Percentiles rank a stretch among this genome's conserved stretches.
These are phyloP conservation scores for Tetrax tetrax DNA, from an alignment of 2,113 vertebrate genomes.

Conservation along the genomic window DNA sequence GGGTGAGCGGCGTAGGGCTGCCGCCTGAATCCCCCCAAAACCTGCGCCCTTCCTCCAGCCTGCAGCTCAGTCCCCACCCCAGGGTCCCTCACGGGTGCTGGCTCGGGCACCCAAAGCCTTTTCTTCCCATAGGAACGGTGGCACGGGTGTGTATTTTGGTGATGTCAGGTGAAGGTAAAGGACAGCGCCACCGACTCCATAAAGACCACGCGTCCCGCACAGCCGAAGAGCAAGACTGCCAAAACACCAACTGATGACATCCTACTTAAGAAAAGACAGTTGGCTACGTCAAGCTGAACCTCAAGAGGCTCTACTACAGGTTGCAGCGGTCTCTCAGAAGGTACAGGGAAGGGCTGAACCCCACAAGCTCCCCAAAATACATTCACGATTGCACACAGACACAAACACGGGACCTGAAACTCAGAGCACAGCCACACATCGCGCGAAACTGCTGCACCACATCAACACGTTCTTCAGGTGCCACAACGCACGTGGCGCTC, in stretches of 20 bases:
- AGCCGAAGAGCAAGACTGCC: background rate
- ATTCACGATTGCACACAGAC: background rate
- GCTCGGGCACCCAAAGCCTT: background rate
- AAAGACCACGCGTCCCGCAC: fast-evolving
- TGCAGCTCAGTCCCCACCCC: background rate
- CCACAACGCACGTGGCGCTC: fast-evolving
- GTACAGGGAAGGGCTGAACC: background rate
- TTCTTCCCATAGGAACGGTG: background rate
- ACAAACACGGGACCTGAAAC: background rate
- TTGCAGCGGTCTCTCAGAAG: background rate
- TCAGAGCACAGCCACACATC: background rate
- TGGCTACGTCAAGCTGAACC: background rate
- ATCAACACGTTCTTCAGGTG: background rate
- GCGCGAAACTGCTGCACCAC: fast-evolving
- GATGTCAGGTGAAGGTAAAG: background rate
- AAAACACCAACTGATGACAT: background rate
- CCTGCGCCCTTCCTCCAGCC: background rate
- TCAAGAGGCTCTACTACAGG: background rate
- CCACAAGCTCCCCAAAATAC: background rate
- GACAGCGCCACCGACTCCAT: background rate
- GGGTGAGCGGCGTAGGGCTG: background rate
- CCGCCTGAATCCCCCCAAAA: background rate
- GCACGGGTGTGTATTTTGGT: background rate
- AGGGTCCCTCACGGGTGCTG: background rate
- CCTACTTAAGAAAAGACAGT: background rate